These are phyloP conservation scores for Drosophila sp. DNA, from an alignment of 1,140 invertebrate species.

Conservation along the genomic window DNA sequence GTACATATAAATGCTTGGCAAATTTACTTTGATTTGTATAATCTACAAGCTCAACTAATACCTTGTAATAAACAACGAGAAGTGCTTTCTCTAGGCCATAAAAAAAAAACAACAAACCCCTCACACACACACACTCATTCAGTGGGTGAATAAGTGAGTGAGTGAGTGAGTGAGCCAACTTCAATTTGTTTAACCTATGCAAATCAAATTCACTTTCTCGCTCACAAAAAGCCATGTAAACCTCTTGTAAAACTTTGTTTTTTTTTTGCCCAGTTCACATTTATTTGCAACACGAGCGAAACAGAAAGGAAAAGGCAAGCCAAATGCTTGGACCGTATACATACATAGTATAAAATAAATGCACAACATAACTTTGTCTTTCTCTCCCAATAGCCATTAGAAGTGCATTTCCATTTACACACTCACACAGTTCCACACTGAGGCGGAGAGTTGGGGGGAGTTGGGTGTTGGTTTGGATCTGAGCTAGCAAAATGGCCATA, in stretches of 20 bases:
- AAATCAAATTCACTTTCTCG: conserved; percentile 58
- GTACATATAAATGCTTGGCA: not conserved
- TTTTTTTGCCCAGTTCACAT: conserved; percentile 13
- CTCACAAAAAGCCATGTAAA: conserved; percentile 24
- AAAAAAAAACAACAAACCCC: not conserved
- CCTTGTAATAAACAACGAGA: not conserved
- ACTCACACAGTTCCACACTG: not conserved
- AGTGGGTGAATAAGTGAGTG: not conserved
- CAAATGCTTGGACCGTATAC: conserved; percentile 8
- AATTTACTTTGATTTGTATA: not conserved
- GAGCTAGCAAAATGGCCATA: conserved; percentile 35
- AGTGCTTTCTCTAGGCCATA: not conserved
- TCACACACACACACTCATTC: not conserved
- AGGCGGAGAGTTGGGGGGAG: not conserved
- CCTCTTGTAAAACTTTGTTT: conserved; percentile 22
- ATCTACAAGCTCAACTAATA: not conserved
- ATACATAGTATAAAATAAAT: conserved; percentile 33
- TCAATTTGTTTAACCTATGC: conserved; percentile 59
- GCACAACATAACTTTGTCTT: conserved; percentile 71
- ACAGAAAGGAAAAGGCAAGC: conserved; percentile 10
- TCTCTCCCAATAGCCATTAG: conserved; percentile 67
- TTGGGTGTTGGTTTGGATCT: not conserved
- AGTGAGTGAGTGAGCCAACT: conserved; percentile 23
- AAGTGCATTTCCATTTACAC: conserved; percentile 58
- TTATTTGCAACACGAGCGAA: conserved; percentile 11